These are phyloP conservation scores for Leptura quadrifasciata DNA, from an alignment of 2,888 invertebrate species.

Conservation along the genomic window DNA sequence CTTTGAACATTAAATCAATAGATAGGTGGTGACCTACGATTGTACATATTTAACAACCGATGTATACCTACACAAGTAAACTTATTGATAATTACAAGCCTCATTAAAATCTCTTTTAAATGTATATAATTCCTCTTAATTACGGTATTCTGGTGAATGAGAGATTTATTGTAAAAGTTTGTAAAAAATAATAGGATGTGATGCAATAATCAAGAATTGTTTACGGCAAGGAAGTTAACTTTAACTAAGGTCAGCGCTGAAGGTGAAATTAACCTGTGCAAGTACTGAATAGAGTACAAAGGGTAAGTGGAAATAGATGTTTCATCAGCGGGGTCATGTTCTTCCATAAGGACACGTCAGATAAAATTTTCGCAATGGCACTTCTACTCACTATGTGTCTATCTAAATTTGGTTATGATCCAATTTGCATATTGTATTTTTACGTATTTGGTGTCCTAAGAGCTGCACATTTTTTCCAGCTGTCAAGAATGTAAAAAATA, in stretches of 20 bases:
- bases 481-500: neutral
- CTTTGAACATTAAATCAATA: neutral
- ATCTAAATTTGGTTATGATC: slow-evolving; percentile 22
- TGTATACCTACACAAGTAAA: neutral
- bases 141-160: neutral
- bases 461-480: neutral
- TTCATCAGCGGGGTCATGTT: slow-evolving; percentile 9
- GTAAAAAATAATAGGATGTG: slow-evolving; percentile 31
- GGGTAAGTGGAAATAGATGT: slow-evolving; percentile 38
- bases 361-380: neutral
- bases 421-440: slow-evolving; percentile 12
- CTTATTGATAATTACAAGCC: slow-evolving; percentile 12
- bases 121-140: neutral
- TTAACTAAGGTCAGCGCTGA: slow-evolving; percentile 34
- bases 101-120: slow-evolving; percentile 6
- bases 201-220: slow-evolving; percentile 35
- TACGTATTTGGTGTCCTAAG: neutral
- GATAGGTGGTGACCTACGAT: neutral
- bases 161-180: neutral
- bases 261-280: slow-evolving; percentile 34
- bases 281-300: slow-evolving; percentile 20
- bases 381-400: neutral
- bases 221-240: slow-evolving; percentile 32
- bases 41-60: neutral
- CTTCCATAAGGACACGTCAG: slow-evolving; percentile 20